These are phyloP conservation scores for Dolichallabes microphthalmus DNA, from an alignment of 2,113 vertebrate genomes.

Conservation along the genomic window DNA sequence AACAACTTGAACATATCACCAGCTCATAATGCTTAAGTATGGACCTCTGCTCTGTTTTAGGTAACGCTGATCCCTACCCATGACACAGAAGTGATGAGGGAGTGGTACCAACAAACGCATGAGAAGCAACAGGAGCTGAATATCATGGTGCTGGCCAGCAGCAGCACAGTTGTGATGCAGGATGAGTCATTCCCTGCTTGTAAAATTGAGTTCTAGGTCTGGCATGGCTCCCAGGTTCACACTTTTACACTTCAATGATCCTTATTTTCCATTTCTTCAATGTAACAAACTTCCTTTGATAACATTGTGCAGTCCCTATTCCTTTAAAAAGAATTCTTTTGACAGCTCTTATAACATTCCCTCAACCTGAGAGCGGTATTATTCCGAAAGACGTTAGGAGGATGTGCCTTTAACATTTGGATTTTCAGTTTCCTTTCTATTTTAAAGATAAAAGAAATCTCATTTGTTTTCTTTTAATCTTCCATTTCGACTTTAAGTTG, in stretches of 20 bases:
- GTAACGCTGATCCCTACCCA: conserved; percentile 98
- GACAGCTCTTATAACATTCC: neutral
- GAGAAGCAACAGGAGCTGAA: conserved; percentile 96
- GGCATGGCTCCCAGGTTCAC: conserved; percentile 53
- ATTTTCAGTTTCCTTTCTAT: conserved; percentile 34
- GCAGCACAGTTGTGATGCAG: conserved; percentile 99
- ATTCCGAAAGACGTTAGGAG: conserved; percentile 30
- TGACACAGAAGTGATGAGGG: conserved; percentile 94
- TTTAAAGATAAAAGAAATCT: conserved; percentile 23
- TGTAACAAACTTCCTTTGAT: conserved; percentile 22
- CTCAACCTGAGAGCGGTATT: conserved; percentile 1
- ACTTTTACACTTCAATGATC: conserved; percentile 43
- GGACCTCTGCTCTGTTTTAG: conserved; percentile 62
- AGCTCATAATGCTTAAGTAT: neutral
- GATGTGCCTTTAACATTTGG: conserved; percentile 48
- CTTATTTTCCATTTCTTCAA: conserved; percentile 36
- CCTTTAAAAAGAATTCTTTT: neutral
- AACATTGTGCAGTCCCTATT: neutral
- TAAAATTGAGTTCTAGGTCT: conserved; percentile 96
- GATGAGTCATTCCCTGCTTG: conserved; percentile 98
- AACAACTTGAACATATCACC: neutral
- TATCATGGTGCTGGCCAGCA: conserved; percentile 97
- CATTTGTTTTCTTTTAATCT: neutral
- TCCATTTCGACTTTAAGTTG: neutral
- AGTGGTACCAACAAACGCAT: conserved; percentile 99